phyloP scores from a whole-genome alignment of 2,113 vertebrate genomes.

The Gopherus flavomarginatus region DNA sequence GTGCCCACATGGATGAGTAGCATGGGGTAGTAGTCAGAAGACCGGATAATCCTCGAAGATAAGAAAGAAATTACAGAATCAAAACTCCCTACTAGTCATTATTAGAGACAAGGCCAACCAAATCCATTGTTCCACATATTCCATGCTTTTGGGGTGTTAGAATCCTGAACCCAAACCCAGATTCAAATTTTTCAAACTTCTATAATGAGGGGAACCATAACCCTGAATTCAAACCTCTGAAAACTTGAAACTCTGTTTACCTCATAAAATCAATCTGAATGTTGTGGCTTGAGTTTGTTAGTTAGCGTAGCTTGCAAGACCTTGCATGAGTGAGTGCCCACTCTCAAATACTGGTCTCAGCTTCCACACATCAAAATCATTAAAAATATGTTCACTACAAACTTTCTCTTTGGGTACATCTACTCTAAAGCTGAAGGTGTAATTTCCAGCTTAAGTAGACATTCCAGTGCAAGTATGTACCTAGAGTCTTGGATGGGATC shows the following conservation, averaged over 20 bases:
- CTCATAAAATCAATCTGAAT: too few relatives aligned
- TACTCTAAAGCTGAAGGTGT: not conserved
- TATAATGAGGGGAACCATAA: not conserved
- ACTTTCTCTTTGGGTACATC: not conserved
- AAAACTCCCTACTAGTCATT: not conserved
- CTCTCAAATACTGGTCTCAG: not conserved
- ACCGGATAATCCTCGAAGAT: too few relatives aligned
- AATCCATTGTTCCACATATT: not conserved
- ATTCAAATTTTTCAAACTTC: not conserved
- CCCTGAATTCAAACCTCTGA: not conserved
- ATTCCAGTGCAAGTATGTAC: not conserved
- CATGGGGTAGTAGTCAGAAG: too few relatives aligned
- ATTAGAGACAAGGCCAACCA: not conserved
- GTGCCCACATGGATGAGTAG: too few relatives aligned
- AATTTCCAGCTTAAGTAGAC: not conserved
- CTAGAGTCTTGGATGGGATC: not conserved
- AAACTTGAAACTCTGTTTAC: not conserved
- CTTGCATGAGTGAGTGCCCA: not conserved
- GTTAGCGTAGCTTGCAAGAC: too few relatives aligned
- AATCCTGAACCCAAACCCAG: not conserved
- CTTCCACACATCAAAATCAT: not conserved
- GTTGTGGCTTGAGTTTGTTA: too few relatives aligned
- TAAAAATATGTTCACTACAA: not conserved
- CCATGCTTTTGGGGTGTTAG: not conserved
- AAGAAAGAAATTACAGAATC: not conserved